These are phyloP conservation scores for Laticauda colubrina DNA, from an alignment of 2,113 vertebrate species.

Conservation along the genomic window DNA sequence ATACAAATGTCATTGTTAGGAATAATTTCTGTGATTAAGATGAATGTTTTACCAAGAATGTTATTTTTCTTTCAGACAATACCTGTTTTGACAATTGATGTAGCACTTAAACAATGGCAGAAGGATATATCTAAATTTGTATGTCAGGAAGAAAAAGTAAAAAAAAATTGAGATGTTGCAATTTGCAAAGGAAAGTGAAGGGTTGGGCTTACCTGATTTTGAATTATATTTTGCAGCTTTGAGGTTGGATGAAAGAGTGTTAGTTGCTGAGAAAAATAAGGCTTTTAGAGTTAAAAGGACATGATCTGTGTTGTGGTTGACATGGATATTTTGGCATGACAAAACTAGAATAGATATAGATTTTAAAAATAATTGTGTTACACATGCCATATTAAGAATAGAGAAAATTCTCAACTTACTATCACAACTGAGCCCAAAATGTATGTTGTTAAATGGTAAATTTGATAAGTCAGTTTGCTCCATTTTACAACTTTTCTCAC, in stretches of 20 bases:
- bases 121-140: neutral
- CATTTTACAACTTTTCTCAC: too few relatives aligned
- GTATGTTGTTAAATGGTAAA: too few relatives aligned
- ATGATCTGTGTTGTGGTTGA: neutral
- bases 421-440: too few relatives aligned
- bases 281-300: neutral
- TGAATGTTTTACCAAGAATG: too few relatives aligned
- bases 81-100: neutral
- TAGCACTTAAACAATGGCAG: neutral
- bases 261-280: neutral
- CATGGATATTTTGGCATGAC: neutral
- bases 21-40: neutral
- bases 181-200: neutral
- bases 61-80: neutral
- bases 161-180: neutral
- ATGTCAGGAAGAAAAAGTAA: neutral
- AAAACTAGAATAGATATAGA: neutral
- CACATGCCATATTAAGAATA: neutral
- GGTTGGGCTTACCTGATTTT: neutral
- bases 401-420: too few relatives aligned
- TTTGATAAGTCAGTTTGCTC: too few relatives aligned
- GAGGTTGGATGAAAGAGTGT: neutral
- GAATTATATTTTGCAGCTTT: neutral
- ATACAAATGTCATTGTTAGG: neutral
- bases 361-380: neutral